Conservation (phyloP, 2,888 invertebrate genomes). For the Melanchra persicariae region DNA sequence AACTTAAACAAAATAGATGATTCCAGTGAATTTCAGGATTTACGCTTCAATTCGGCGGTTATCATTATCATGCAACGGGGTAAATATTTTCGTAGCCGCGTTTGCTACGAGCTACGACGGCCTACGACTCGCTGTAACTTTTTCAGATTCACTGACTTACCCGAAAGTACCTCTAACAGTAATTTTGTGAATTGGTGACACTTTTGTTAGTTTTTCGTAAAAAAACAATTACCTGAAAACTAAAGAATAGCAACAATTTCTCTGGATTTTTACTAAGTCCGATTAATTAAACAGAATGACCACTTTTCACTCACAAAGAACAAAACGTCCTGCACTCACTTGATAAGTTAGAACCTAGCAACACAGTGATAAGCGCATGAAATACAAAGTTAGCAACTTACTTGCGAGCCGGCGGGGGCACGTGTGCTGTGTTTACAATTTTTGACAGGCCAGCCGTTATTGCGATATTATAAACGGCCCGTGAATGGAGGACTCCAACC, state of each 20-base stretch:
- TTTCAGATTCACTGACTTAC: background rate
- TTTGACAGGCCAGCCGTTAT: constrained; percentile 83
- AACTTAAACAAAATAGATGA: background rate
- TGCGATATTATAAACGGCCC: constrained; percentile 73
- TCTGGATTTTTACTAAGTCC: background rate
- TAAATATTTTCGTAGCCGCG: background rate
- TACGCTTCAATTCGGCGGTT: background rate
- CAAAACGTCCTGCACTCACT: constrained; percentile 46
- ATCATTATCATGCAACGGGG: background rate
- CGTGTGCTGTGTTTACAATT: constrained; percentile 88
- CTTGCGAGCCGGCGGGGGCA: constrained; percentile 86
- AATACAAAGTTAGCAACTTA: constrained; percentile 77
- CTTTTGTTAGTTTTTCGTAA: background rate
- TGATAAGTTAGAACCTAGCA: constrained; percentile 28
- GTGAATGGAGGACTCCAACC: constrained; percentile 75
- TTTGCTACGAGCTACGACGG: constrained; percentile 18
- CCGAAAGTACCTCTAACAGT: background rate
- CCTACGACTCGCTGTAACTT: constrained; percentile 5
- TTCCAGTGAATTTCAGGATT: background rate
- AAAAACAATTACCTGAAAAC: constrained; percentile 5
- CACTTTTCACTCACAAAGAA: constrained; percentile 55
- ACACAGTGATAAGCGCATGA: constrained; percentile 38
- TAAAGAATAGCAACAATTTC: background rate
- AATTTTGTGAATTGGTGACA: background rate
- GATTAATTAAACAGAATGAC: background rate